Base-by-base conservation (phyloP, 2,113 vertebrate genomes). In the Oreocharis arfaki region DNA sequence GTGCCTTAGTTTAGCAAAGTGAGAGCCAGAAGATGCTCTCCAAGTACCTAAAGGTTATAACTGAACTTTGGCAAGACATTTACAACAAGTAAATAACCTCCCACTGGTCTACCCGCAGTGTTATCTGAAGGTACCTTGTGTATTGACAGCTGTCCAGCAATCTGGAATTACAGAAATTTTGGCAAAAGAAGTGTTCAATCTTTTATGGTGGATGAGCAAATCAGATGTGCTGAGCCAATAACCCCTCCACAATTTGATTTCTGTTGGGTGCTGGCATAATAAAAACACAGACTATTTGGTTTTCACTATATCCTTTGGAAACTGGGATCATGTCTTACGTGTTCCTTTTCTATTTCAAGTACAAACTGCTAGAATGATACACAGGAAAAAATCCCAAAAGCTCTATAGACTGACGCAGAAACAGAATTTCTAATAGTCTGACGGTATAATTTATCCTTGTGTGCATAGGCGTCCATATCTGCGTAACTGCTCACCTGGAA, bases 71-170 rank as follows among this genome's bases (percentile, higher is more conserved):
- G 82, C 71, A 90, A 90, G 65, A 56, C 32, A 71, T 71, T 89
- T 87, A 44, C 32, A 71, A 68, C 27, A 73, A 84, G 16, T 0
- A 3, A 87, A 93, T 75, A 73, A 49, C 3, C 8, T 94, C 65
- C 41, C 44, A 37, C 21, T 60, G 23, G 56, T 42, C 33, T 42
- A 49, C 32, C 19, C 26, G 1, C 68, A 67, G 65, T 64, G 28
- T 46, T 93, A 90, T 73, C 37, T 83, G 41, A 73, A 2, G 1
- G 24, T 32, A 44, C 24, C 47, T 47, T 76, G 75, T 90, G 59
- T 37, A 86, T 52, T 95, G 67, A 80, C 71, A 90, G 55, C 57
- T 95, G 85, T 77, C 83, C 71, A 86, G 46, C 26, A 93, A 94
- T 42, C 32, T 83, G 57, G 53, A 90, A 76, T 76, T 87, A 73